Evolutionary conservation across 2,797 vertebrate species (phyloP).

Genomic region (Aselliscus stoliczkanus): DNA sequence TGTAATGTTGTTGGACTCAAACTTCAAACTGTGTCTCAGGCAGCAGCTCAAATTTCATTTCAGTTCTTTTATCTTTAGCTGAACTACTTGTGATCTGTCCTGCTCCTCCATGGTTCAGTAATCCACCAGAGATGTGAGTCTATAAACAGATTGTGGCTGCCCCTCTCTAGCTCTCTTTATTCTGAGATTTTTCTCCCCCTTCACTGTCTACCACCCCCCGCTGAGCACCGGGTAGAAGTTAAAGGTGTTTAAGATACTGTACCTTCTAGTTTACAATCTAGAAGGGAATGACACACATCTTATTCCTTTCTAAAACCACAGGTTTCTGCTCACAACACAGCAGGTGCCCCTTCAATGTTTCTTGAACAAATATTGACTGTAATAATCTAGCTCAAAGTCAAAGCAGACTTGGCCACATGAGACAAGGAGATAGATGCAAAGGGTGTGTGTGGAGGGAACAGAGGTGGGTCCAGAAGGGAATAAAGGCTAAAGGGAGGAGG

Average conservation of each 20-base stretch:
- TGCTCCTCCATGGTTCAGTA: not conserved
- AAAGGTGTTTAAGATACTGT: not conserved
- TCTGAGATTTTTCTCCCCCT: no score
- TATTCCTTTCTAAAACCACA: not conserved
- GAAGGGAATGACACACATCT: not conserved
- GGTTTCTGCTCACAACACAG: not conserved
- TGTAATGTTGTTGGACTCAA: not conserved
- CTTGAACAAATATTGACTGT: not conserved
- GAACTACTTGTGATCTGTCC: no score
- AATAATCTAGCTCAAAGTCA: not conserved
- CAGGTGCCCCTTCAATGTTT: not conserved
- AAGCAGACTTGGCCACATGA: not conserved
- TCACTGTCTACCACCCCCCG: not conserved
- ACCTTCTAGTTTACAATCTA: no score
- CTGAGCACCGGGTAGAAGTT: not conserved
- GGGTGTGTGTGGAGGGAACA: not conserved
- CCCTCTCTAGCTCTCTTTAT: not conserved
- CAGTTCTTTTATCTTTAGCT: no score
- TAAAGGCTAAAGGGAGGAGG: accelerated
- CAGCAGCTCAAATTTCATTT: not conserved
- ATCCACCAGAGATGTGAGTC: no score
- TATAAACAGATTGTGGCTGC: not conserved
- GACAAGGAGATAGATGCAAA: not conserved
- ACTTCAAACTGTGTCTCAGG: not conserved
- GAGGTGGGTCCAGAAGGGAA: no score